Base-by-base conservation (phyloP, 2,797 vertebrate genomes). In the Carduelis carduelis region DNA sequence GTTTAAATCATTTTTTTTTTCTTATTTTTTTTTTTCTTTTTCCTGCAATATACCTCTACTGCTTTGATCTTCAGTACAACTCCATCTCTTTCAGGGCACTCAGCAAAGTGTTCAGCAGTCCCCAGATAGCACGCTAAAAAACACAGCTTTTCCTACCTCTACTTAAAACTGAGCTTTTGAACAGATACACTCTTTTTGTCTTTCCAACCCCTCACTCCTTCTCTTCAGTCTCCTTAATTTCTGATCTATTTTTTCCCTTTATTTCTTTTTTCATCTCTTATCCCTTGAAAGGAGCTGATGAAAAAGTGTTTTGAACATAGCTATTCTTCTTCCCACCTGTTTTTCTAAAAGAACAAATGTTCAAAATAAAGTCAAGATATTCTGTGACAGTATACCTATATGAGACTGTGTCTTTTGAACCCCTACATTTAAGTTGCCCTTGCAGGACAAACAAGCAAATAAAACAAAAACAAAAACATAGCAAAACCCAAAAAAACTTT, bases 401-500 rank as follows among this genome's bases (percentile, higher is more conserved):
- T 6, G 5, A 63, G 3, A 68, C 14, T 6, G 17, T 39, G 8
- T n/a, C 14, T 61, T 60, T 20, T 11, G 3, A 83, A 61, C 4
- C 5, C 55, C 32, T 68, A 53, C 15, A 50, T 35, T 55, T 55
- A 89, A 41, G 39, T 13, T 83, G 13, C 12, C 28, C 16, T 41
- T 61, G 13, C 10, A 65, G 34, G 11, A 20, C 13, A 63, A 79
- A 55, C 16, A 55, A 91, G 18, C 9, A 46, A 65, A 74, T 10
- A 26, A 52, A 52, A 30, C 8, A 70, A 64, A 39, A 39, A 4
- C 16, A 69, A 12, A 53, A 60, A 21, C 8, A 52, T 53, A 35
- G 6, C 0, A 0, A 82, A 61, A 32, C 14, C 4, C 6, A 11
- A 35, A 52, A 55, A 9, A 84, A 63, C 5, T 37, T 35, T 27